phyloP scores from a whole-genome alignment of 53 echinoderm and acorn worm genomes.

The Holothuria scabra region DNA sequence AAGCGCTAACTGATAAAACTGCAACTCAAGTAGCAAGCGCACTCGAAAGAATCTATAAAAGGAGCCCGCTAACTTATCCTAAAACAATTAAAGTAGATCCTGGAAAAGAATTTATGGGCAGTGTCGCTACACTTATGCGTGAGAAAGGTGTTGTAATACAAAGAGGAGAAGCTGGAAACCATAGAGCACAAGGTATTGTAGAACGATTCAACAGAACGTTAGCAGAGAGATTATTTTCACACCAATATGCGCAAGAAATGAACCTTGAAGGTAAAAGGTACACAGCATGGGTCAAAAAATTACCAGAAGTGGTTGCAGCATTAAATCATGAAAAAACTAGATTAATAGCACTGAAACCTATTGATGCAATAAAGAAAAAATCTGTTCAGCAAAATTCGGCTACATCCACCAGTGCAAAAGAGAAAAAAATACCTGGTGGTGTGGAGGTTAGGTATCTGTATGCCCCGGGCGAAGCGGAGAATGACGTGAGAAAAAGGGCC shows the following conservation, averaged over 20 bases:
- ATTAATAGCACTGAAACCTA: constrained; percentile 6
- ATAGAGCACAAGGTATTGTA: background rate
- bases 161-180: constrained; percentile 4
- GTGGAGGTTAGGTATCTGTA: background rate
- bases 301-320: constrained; percentile 14
- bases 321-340: constrained; percentile 14
- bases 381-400: background rate
- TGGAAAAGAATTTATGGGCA: constrained; percentile 1
- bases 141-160: constrained; percentile 4
- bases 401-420: background rate
- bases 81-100: no score
- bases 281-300: background rate
- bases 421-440: constrained; percentile 2
- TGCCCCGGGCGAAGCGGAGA: background rate
- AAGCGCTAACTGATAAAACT: background rate
- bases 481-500: background rate
- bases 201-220: no score
- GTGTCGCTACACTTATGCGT: constrained; percentile 10
- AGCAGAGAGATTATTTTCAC: background rate
- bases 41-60: no score
- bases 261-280: background rate
- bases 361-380: constrained; percentile 17
- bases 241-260: background rate
- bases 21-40: no score
- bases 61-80: no score